Evolutionary conservation across 2,888 invertebrate species (phyloP).

Genomic region (Daptonema setosum): DNA sequence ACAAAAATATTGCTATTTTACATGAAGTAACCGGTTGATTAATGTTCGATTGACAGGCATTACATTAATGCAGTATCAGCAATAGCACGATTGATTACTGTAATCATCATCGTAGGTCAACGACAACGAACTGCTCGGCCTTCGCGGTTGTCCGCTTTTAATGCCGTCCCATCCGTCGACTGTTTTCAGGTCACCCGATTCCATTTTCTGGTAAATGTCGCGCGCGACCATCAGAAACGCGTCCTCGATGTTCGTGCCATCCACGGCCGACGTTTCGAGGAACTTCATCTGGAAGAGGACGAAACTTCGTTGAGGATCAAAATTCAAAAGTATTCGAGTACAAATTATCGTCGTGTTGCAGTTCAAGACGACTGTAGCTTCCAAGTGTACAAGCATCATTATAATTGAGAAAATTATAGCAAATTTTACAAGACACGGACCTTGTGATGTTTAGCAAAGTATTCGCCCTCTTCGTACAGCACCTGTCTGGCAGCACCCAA

Average conservation of each 20-base stretch:
- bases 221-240: conserved; percentile 71
- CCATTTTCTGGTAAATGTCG: conserved; percentile 55
- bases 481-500: conserved; percentile 33
- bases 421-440: no score
- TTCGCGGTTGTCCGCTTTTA: conserved; percentile 51
- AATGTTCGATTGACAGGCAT: no score
- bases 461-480: conserved; percentile 66
- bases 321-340: no score
- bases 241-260: conserved; percentile 73
- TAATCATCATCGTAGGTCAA: neutral
- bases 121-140: neutral
- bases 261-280: conserved; percentile 83
- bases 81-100: neutral
- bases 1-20: no score
- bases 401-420: no score
- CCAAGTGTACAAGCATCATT: no score
- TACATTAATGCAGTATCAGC: no score
- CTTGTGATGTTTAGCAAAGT: conserved; percentile 76
- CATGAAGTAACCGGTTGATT: no score
- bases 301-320: no score
- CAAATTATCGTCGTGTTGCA: no score
- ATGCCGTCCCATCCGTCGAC: conserved; percentile 94
- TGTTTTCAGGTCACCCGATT: conserved; percentile 69
- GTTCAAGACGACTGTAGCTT: no score
- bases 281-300: no score